These are phyloP conservation scores for Mola mola DNA, from an alignment of 2,113 vertebrate genomes.

Conservation along the genomic window DNA sequence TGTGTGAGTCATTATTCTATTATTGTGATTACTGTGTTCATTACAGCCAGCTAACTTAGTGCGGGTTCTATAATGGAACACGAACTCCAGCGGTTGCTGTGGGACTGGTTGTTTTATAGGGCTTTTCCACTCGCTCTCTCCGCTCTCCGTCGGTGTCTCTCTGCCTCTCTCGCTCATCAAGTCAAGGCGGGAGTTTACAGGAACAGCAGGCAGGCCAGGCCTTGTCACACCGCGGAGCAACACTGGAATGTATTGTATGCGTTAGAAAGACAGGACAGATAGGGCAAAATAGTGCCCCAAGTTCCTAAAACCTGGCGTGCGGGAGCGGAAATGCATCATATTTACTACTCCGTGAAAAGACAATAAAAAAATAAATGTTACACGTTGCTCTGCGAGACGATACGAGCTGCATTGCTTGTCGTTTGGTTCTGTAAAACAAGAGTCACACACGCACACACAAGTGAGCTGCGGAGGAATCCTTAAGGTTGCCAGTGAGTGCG, in stretches of 20 bases:
- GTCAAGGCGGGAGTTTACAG: constrained; percentile 87
- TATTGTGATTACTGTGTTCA: constrained; percentile 39
- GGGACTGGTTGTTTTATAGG: constrained; percentile 62
- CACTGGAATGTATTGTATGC: constrained; percentile 88
- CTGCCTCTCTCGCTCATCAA: constrained; percentile 68
- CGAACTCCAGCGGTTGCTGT: constrained; percentile 61
- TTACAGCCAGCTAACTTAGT: constrained; percentile 38
- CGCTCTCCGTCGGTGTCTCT: constrained; percentile 36
- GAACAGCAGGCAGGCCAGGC: constrained; percentile 85
- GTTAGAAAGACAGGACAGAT: constrained; percentile 81
- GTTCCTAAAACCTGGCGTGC: constrained; percentile 64
- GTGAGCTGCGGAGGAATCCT: constrained; percentile 80
- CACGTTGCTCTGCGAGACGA: not conserved
- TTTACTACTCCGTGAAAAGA: constrained; percentile 18
- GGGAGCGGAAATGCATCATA: not conserved
- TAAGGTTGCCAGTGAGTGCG: constrained; percentile 80
- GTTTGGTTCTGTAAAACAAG: constrained; percentile 70
- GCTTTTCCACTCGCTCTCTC: constrained; percentile 63
- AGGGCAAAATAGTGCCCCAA: constrained; percentile 81
- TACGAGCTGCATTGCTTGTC: not conserved
- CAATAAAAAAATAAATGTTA: constrained; percentile 26
- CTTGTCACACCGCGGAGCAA: constrained; percentile 82
- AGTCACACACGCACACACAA: constrained; percentile 79
- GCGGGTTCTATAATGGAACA: constrained; percentile 52
- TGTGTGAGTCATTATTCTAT: constrained; percentile 36